Conservation (phyloP, 2,797 vertebrate species). For the Rhabdomys pumilio region DNA sequence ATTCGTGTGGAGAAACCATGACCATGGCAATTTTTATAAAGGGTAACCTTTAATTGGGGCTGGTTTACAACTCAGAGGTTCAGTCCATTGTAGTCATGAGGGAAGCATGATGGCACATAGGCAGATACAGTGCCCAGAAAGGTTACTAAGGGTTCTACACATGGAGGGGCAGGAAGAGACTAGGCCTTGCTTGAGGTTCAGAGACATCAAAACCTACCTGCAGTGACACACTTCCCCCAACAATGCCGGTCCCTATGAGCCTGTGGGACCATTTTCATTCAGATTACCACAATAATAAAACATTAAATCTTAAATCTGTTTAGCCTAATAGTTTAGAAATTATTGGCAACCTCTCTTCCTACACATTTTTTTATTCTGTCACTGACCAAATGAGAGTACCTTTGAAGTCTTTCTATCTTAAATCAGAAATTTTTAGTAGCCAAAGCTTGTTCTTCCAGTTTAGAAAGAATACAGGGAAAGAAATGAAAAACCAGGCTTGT, state of each 20-base stretch:
- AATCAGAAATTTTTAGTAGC: constrained; percentile 16
- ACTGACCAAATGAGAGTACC: neutral
- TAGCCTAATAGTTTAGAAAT: constrained; percentile 37
- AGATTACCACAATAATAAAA: neutral
- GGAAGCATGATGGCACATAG: neutral
- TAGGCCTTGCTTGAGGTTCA: neutral
- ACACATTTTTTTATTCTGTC: neutral
- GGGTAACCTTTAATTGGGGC: neutral
- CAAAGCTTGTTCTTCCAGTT: constrained; percentile 26
- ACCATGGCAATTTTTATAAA: neutral
- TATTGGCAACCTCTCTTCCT: neutral
- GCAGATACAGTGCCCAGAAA: neutral
- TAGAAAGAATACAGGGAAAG: neutral
- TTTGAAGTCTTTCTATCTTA: neutral
- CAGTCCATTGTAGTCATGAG: neutral
- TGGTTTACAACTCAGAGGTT: neutral
- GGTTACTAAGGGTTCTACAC: neutral
- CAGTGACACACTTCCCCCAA: neutral
- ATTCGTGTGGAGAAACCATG: neutral
- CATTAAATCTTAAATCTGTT: constrained; percentile 58
- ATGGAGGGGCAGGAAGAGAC: neutral
- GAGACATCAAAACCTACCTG: neutral
- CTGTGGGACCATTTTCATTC: neutral
- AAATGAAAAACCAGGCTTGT: neutral
- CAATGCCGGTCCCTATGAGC: neutral